Evolutionary conservation across 92 coral and sea anemone species (phyloP), one percentile per base, ranked within the genome.

Genomic region (Paragorgia papillata): DNA sequence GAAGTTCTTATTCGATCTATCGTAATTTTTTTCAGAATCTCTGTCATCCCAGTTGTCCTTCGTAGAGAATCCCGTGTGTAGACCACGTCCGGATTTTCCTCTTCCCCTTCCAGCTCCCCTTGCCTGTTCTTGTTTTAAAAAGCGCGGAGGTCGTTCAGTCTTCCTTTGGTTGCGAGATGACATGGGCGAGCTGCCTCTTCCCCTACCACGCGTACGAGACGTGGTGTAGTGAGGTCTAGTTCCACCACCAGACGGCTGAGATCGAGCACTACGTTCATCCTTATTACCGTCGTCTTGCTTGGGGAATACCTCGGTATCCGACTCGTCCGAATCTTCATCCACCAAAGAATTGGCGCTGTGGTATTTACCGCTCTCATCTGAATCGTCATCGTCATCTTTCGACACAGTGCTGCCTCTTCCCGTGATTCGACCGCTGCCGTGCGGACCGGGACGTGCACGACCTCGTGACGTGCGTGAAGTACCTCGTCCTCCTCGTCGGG

Each of bases 61-160:
- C 1, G 62, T 35, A 53, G 49, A 31, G 15, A 22, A 56, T 21
- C 29, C 62, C 10, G 62, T 6, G 2, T 56, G 27, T 21, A 39
- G 62, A 7, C 78, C 78, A 17, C 78, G 62, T 13, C 26, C 54
- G 22, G 50, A 31, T 34, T 71, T 71, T 4, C 64, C 78, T 28
- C 92, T 83, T 31, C 90, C 87, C 56, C 97, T 73, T 18, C 90
- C 75, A 35, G 85, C 55, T 51, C 86, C 85, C 44, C 83, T 69
- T n/a, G 75, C 79, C 32, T 80, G 89, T 2, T 88, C 92, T 74
- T 95, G 99, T 58, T 87, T 91, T 71, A 89, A 96, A 57, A 95
- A 95, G 62, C 99, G 90, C 0, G 99, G 99, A n/a, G 99, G 97
- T 49, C 88, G 89, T 59, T 93, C 97, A 22, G 85, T 81, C 57